Conservation (phyloP, 2,113 vertebrate species). For the Caretta caretta region DNA sequence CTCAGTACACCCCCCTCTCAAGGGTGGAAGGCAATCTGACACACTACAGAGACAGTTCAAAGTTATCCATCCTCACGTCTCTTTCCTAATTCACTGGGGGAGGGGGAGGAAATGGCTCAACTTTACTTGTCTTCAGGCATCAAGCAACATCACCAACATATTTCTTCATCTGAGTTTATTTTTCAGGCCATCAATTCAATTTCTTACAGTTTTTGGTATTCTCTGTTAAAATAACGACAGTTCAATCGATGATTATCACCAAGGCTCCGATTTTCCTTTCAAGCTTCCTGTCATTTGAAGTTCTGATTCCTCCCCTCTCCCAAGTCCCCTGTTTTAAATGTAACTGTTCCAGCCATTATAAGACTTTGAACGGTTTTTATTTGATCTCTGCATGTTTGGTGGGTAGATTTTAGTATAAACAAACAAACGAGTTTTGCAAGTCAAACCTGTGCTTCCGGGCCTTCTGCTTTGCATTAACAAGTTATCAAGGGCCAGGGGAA, state of each 20-base stretch:
- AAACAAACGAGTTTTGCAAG: background rate
- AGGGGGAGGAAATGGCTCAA: background rate
- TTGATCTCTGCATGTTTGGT: background rate
- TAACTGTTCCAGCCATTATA: background rate
- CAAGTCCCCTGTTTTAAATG: background rate
- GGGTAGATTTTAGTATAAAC: background rate
- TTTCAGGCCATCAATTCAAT: slow-evolving; percentile 14
- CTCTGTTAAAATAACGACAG: background rate
- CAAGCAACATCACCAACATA: background rate
- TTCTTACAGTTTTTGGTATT: background rate
- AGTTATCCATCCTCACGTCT: background rate
- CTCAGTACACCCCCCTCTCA: rapidly evolving
- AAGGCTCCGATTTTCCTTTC: background rate
- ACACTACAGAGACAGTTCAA: background rate
- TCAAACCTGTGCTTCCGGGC: background rate
- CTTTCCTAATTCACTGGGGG: background rate
- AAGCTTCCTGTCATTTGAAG: background rate
- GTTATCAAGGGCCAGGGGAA: background rate
- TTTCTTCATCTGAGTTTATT: slow-evolving; percentile 18
- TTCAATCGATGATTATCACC: background rate
- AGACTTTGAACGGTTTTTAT: background rate
- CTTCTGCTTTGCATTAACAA: background rate
- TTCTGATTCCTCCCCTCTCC: background rate
- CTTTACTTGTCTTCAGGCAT: background rate
- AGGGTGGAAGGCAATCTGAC: background rate